Conservation (phyloP, 2,113 vertebrate species). For the Saimiri boliviensis region DNA sequence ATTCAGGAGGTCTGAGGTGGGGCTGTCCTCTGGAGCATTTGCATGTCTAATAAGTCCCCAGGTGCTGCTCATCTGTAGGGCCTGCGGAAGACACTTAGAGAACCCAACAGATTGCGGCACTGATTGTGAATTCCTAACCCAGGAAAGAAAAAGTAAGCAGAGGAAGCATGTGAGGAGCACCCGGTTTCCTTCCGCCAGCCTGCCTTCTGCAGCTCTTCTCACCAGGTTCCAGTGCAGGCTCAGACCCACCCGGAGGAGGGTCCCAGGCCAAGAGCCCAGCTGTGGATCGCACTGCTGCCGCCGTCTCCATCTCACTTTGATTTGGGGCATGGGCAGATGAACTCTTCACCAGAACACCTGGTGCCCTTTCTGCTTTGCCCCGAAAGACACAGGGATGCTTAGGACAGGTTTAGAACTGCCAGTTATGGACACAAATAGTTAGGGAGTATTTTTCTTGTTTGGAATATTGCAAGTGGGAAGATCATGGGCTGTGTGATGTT, state of each 20-base stretch:
- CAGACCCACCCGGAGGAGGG: rapidly evolving
- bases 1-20: neutral
- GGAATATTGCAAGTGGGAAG: neutral
- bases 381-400: neutral
- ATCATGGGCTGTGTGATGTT: neutral
- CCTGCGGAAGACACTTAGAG: neutral
- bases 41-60: neutral
- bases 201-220: neutral
- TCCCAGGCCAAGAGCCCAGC: neutral
- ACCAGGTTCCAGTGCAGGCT: neutral
- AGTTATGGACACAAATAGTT: neutral
- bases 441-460: neutral
- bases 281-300: rapidly evolving
- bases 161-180: neutral
- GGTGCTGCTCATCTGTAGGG: neutral
- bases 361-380: neutral
- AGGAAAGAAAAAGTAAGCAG: neutral
- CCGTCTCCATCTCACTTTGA: neutral
- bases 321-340: neutral
- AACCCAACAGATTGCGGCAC: neutral
- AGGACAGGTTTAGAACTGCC: neutral
- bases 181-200: neutral
- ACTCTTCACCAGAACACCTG: no score
- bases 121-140: neutral
- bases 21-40: neutral